phyloP scores from a whole-genome alignment of 35 echinoderm and acorn worm species.

The Patiria miniata region DNA sequence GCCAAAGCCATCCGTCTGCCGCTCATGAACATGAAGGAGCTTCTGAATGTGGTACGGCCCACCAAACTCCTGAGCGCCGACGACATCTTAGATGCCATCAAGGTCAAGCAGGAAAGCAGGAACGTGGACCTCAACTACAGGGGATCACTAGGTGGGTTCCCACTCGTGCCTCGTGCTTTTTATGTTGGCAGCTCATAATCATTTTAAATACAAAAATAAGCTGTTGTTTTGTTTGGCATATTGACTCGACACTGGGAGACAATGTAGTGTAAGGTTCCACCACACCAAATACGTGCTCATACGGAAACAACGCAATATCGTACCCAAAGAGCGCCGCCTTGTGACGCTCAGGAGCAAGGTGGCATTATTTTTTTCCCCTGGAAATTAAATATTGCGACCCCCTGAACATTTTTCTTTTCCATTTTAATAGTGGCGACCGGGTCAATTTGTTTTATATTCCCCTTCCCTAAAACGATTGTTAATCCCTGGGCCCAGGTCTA shows the following conservation, averaged over 20 bases:
- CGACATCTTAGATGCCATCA: slow-evolving; percentile 89
- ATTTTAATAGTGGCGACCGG: too few species aligned
- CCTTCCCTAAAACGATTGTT: too few species aligned
- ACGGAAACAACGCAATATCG: too few species aligned
- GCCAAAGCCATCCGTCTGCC: slow-evolving; percentile 79
- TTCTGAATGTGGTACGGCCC: slow-evolving; percentile 84
- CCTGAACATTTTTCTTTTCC: too few species aligned
- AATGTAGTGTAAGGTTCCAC: too few species aligned
- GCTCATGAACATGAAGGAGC: slow-evolving; percentile 84
- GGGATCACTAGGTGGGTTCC: slow-evolving; percentile 76
- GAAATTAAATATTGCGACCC: too few species aligned
- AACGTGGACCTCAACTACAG: slow-evolving; percentile 81
- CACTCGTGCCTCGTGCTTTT: not conserved
- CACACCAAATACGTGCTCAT: too few species aligned
- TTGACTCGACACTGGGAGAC: not conserved
- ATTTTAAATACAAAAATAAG: not conserved
- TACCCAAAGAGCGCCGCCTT: too few species aligned
- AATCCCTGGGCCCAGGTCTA: too few species aligned
- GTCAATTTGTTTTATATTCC: too few species aligned
- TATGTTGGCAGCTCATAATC: not conserved
- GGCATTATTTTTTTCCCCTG: too few species aligned
- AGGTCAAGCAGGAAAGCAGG: slow-evolving; percentile 80
- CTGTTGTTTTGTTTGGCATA: not conserved
- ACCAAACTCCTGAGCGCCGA: slow-evolving; percentile 76
- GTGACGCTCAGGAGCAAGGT: too few species aligned